Base-by-base conservation (phyloP, 2,888 invertebrate species). In the Trissoscelio sp. region DNA sequence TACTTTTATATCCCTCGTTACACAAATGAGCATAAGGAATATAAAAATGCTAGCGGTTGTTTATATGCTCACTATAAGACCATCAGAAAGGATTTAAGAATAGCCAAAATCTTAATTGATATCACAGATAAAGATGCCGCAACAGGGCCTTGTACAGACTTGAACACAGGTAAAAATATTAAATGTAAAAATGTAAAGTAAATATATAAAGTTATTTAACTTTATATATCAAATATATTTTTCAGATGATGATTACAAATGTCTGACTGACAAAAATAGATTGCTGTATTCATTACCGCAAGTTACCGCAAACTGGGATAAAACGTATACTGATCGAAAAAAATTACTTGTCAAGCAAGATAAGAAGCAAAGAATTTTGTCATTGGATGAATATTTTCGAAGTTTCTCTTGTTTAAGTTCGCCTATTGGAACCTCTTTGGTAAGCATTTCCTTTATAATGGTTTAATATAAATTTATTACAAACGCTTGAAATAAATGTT, bases 381-480 rank as follows among this genome's bases (percentile, higher is more conserved):
- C 7, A 12, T 22, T 66, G 3, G n/a, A 22, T 5, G 22, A 34
- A 66, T 66, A 66, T 14, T 66, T 66, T 51, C 24, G n/a, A 18
- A 48, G 31, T 20, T 48, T 64, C 34, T 48, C 64, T 6, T 64
- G 64, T 20, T 0, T 64, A 2, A 16, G 1, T 1, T 34, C 20
- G 9, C 64, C 64, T 20, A 31, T 64, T 48, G 64, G 64, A 48
- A 64, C 12, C 11, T 46, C 64, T 12, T 20, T 64, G 64, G 48
- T 64, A 48, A 3, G 9, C 11, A 64, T 28, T 24, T 24, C 14
- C n/a, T 24, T 14, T n/a, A 6, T 14, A 42, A 42, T 34, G 9
- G 9, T 34, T 34, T 34, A 3, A 48, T 22, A 48, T 3, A 48
- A 3, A 14, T 18, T 16, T 18, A 44, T 12, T n/a, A n/a, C n/a